Percentiles rank a stretch among this genome's conserved stretches.
Conservation (phyloP, 1,140 invertebrate genomes). For the Gryllus bimaculatus region DNA sequence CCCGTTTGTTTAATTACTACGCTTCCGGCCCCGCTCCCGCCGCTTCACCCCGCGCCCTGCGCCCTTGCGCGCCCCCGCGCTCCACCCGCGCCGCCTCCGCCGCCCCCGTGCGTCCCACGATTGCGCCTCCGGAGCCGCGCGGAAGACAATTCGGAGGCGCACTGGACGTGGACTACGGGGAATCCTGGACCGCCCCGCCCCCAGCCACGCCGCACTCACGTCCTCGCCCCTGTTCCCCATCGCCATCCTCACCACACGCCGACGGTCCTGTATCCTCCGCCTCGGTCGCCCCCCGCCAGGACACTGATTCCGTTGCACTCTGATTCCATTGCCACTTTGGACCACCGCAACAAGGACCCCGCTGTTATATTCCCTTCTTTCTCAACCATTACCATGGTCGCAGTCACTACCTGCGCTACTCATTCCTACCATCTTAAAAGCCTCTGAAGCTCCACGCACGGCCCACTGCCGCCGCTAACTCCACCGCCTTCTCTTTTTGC, state of each 20-base stretch:
- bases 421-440: neutral
- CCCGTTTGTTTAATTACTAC: constrained; percentile 4
- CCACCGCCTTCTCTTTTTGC: neutral
- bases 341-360: no score
- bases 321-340: no score
- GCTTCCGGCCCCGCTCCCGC: neutral
- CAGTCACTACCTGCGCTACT: no score
- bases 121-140: neutral
- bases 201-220: no score
- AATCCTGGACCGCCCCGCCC: neutral
- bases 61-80: no score
- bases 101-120: neutral
- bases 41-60: neutral
- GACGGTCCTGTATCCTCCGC: no score
- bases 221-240: neutral
- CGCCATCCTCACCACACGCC: no score
- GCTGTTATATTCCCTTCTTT: neutral
- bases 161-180: neutral
- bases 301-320: no score
- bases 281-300: no score
- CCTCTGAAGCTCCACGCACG: no score
- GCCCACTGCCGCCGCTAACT: neutral
- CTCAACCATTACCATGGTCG: neutral
- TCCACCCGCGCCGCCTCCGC: no score
- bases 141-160: neutral